Evolutionary conservation across 2,888 invertebrate species (phyloP), one percentile per base, ranked within the genome.

Genomic region (Drosophila putrida): DNA sequence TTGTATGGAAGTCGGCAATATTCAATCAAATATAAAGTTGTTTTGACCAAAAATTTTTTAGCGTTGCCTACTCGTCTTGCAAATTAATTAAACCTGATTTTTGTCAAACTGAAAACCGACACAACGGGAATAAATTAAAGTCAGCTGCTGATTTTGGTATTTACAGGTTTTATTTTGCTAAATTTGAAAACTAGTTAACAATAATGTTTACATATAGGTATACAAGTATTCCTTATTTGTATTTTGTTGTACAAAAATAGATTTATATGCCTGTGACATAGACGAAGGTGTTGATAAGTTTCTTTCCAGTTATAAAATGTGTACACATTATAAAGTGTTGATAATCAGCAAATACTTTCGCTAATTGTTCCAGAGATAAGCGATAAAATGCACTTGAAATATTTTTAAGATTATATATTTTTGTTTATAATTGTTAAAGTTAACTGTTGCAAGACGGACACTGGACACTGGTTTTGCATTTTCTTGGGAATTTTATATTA

Each of bases 331-430:
- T 33, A 58, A 58, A 68, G 57, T 60, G 51, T 36, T 62, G 43
- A 15, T 71, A 67, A 79, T 79, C 79, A 69, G 47, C 38, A 78
- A 77, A 79, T 80, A 71, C 66, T 80, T 79, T 78, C 31, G 65
- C 51, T 70, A 75, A 80, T 78, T 78, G 39, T 54, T 35, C 47
- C 39, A 10, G 35, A 63, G 81, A 79, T 81, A 81, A 66, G 68
- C 41, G 50, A 13, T 20, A 35, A 46, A 61, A 41, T 80, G 66
- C 66, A 68, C 64, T 67, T 65, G 76, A 72, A 66, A 76, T 47
- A 55, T 47, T 41, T 46, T 50, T n/a, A 4, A 53, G 75, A 75
- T 78, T 78, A 60, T n/a, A 33, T 15, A 33, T 8, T 36, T 13
- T 4, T 9, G 6, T 57, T 28, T 36, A 38, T 46, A 57, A n/a